These are phyloP conservation scores for Lottia scabra DNA, from an alignment of 2,888 invertebrate species.

Conservation along the genomic window DNA sequence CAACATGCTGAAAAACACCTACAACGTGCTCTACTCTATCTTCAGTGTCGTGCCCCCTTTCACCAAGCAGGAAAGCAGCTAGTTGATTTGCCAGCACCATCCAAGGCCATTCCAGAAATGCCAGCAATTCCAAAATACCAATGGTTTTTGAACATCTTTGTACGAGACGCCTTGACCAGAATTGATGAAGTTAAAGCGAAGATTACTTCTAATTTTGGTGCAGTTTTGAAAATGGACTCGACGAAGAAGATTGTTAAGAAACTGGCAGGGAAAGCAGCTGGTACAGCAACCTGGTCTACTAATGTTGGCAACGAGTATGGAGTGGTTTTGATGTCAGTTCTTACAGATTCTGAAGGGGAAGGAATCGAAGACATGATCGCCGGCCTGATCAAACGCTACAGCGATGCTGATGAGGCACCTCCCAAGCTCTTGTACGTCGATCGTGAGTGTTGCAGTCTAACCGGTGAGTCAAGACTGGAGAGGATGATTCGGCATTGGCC, in stretches of 20 bases:
- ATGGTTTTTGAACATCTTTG: slow-evolving; percentile 35
- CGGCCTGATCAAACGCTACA: slow-evolving; percentile 36
- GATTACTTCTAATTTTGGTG: slow-evolving; percentile 43
- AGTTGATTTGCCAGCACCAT: slow-evolving; percentile 12
- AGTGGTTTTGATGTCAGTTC: slow-evolving; percentile 38
- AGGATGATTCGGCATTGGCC: slow-evolving; percentile 30
- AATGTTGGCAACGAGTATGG: slow-evolving; percentile 44
- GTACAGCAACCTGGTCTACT: slow-evolving; percentile 41
- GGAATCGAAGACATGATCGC: slow-evolving; percentile 32
- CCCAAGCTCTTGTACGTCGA: slow-evolving; percentile 47
- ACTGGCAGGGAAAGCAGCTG: slow-evolving; percentile 27
- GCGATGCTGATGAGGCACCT: slow-evolving; percentile 28
- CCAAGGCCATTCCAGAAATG: slow-evolving; percentile 26
- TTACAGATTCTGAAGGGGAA: slow-evolving; percentile 36
- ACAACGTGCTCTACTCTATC: slow-evolving; percentile 21
- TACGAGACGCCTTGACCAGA: slow-evolving; percentile 31
- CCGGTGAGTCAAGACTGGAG: background rate
- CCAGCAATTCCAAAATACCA: slow-evolving; percentile 25
- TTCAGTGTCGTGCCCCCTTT: slow-evolving; percentile 21
- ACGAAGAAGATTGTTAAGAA: slow-evolving; percentile 42
- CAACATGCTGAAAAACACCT: slow-evolving; percentile 34
- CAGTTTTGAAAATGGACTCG: slow-evolving; percentile 45
- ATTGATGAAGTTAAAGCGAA: slow-evolving; percentile 39
- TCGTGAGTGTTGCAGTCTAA: slow-evolving; percentile 42
- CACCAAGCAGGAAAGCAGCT: background rate